Conservation (phyloP, 2,113 vertebrate genomes). For the Xenus cinereus region DNA sequence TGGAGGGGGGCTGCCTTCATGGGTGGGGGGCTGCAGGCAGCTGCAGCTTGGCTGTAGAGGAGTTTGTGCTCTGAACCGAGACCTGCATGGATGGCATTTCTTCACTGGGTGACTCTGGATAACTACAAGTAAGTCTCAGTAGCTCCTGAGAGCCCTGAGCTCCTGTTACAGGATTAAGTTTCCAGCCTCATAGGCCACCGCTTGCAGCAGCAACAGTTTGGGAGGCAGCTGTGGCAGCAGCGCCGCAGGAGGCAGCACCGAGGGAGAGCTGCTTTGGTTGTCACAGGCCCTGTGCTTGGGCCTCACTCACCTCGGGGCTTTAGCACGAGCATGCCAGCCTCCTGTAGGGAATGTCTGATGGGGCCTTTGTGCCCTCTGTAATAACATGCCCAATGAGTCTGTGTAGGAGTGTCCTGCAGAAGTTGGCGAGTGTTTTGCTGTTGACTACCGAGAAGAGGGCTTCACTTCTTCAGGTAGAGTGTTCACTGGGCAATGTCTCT, state of each 20-base stretch:
- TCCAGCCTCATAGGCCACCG: background rate
- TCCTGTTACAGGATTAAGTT: constrained; percentile 53
- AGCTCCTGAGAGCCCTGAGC: background rate
- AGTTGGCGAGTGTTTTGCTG: background rate
- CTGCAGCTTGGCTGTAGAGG: background rate
- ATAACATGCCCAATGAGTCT: background rate
- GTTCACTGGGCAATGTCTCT: background rate
- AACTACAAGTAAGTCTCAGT: background rate
- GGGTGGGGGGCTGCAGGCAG: background rate
- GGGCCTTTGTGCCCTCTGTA: background rate
- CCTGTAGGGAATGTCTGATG: background rate
- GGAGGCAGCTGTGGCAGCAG: background rate
- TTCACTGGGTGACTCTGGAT: background rate
- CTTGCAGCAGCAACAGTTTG: background rate
- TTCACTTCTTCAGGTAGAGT: background rate
- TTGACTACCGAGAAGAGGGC: background rate
- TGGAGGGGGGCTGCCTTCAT: background rate
- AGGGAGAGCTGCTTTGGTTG: background rate
- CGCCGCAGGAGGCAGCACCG: background rate
- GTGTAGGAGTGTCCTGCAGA: background rate
- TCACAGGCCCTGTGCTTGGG: background rate
- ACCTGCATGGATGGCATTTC: background rate
- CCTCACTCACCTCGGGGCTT: background rate
- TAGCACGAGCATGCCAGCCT: fast-evolving
- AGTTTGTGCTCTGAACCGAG: background rate